A percentile compares a stretch with the other conserved stretches of the same genome.
Conservation (phyloP, 1,140 invertebrate species). For the Leptinotarsa undecemlineata region DNA sequence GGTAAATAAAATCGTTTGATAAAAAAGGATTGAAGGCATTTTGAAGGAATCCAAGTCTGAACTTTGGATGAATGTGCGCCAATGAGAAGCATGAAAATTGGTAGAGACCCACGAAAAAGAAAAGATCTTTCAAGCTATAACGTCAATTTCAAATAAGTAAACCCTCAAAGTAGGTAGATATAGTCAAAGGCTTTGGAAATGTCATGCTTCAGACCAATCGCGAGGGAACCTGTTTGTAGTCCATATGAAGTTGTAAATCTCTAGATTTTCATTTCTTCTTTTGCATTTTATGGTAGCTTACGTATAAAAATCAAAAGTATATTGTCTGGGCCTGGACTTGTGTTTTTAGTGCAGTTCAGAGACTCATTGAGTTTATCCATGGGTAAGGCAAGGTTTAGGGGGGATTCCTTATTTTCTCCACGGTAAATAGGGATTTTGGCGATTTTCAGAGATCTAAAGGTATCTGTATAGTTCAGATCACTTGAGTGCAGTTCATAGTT, state of each 20-base stretch:
- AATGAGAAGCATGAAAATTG: too few relatives aligned
- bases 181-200: too few relatives aligned
- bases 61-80: too few relatives aligned
- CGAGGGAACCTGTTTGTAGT: background rate
- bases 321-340: slow-evolving; percentile 9
- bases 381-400: background rate
- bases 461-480: background rate
- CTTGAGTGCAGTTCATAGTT: background rate
- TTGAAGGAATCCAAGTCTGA: too few relatives aligned
- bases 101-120: too few relatives aligned
- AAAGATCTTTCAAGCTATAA: too few relatives aligned
- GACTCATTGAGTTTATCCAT: background rate
- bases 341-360: background rate
- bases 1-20: too few relatives aligned
- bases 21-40: too few relatives aligned
- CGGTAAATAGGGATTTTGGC: background rate
- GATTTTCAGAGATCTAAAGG: background rate
- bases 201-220: background rate
- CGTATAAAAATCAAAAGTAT: background rate
- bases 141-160: too few relatives aligned
- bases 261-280: background rate
- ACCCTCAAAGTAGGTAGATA: too few relatives aligned
- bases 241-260: slow-evolving; percentile 3
- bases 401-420: background rate
- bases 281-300: background rate